Evolutionary conservation across 1,140 invertebrate genomes (phyloP).

Genomic region (Elymnias hypermnestra): DNA sequence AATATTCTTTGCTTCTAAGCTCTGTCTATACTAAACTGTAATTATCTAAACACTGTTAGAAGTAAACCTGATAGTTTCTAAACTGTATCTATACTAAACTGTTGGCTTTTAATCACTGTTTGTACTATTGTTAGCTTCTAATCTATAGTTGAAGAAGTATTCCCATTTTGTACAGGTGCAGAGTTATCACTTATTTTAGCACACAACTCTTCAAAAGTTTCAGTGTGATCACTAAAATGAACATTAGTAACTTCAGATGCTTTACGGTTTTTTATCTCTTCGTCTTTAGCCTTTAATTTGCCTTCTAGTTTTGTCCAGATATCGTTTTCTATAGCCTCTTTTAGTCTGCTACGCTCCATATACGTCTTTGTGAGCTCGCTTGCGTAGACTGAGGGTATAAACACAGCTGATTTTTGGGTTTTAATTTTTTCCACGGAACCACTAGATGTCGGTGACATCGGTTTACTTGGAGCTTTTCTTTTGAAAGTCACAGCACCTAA

Average conservation of each 20-base stretch:
- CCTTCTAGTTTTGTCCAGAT: conserved; percentile 31
- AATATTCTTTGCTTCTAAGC: too few species aligned
- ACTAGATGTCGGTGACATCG: conserved; percentile 14
- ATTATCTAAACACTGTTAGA: too few species aligned
- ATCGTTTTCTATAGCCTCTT: conserved; percentile 11
- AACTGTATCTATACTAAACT: too few species aligned
- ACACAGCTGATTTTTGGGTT: conserved; percentile 3
- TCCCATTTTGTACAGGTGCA: too few species aligned
- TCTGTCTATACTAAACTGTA: too few species aligned
- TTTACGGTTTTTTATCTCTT: conserved; percentile 7
- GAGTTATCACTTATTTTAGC: background rate
- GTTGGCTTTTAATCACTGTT: too few species aligned
- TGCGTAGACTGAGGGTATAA: conserved; percentile 35
- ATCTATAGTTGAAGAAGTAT: too few species aligned
- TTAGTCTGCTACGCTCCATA: conserved; percentile 21
- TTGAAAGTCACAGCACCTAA: conserved; percentile 42
- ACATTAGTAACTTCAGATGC: background rate
- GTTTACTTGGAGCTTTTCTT: conserved; percentile 28
- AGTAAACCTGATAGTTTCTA: too few species aligned
- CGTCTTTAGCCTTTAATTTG: conserved; percentile 34
- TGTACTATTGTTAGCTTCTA: too few species aligned
- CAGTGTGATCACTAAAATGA: background rate
- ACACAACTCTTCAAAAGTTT: background rate
- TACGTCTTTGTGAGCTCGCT: conserved; percentile 35
- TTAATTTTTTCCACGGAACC: conserved; percentile 6